A percentile compares a stretch with the other conserved stretches of the same genome.
phyloP scores from a whole-genome alignment of 2,113 vertebrate genomes.

The Mionectes macconnelli region DNA sequence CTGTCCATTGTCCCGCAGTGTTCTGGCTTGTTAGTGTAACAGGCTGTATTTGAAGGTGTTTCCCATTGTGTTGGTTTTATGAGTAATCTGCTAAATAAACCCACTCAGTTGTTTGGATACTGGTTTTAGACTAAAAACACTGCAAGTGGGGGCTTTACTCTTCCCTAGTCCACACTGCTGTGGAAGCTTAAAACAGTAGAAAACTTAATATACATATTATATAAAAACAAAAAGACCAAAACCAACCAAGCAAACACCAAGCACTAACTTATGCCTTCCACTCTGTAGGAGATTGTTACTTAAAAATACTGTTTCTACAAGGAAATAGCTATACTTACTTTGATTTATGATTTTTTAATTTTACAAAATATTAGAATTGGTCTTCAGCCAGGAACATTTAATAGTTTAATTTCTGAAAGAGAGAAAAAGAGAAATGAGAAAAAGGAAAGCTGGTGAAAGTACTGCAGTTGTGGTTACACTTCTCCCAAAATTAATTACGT shows the following conservation, averaged over 20 bases:
- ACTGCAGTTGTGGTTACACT: neutral
- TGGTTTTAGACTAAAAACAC: slow-evolving; percentile 22
- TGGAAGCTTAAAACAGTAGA: slow-evolving; percentile 11
- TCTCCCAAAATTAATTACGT: neutral
- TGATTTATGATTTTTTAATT: neutral
- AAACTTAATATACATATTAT: neutral
- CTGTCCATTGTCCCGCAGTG: neutral
- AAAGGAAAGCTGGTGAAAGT: neutral
- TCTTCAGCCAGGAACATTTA: neutral
- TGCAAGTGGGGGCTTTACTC: slow-evolving; percentile 2
- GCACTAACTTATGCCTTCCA: neutral
- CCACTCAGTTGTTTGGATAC: neutral
- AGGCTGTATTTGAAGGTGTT: neutral
- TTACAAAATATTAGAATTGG: neutral
- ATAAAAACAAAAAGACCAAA: neutral
- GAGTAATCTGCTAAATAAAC: neutral
- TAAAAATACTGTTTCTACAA: neutral
- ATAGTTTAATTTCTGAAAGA: neutral
- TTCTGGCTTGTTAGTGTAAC: neutral
- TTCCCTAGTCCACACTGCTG: neutral
- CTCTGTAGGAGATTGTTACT: neutral
- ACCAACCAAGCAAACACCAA: neutral
- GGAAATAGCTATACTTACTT: neutral
- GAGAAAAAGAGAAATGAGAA: neutral
- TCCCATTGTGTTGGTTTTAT: neutral